These are phyloP conservation scores for Coleophora deauratella DNA, from an alignment of 2,888 invertebrate genomes.

Conservation along the genomic window DNA sequence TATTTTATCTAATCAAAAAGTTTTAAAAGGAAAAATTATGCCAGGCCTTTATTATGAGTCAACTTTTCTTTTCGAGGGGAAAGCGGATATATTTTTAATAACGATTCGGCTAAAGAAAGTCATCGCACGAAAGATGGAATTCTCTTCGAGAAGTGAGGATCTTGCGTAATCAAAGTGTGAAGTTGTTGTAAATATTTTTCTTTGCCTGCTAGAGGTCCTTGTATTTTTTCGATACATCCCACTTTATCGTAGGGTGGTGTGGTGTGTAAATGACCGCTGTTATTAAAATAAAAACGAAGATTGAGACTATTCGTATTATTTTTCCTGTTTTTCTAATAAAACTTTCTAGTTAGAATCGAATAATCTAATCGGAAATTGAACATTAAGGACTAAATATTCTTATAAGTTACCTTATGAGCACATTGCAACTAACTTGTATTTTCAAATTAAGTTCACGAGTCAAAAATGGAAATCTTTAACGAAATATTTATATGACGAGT, in stretches of 20 bases:
- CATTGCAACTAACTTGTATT: constrained; percentile 6
- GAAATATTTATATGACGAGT: constrained; percentile 34
- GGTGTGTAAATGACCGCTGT: too few relatives aligned
- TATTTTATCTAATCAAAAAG: constrained; percentile 76
- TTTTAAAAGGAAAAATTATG: constrained; percentile 76
- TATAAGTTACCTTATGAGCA: too few relatives aligned
- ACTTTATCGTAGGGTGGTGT: too few relatives aligned
- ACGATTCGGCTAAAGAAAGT: constrained; percentile 60
- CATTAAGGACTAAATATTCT: too few relatives aligned
- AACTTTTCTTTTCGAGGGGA: constrained; percentile 67
- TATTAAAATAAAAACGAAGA: too few relatives aligned
- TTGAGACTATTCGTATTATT: too few relatives aligned
- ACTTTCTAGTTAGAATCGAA: too few relatives aligned
- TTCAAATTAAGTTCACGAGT: constrained; percentile 3
- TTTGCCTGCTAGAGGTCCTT: background rate
- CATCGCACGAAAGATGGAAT: constrained; percentile 37
- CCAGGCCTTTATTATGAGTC: constrained; percentile 72
- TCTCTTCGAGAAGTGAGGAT: constrained; percentile 33
- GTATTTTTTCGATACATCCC: too few relatives aligned
- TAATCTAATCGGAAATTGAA: too few relatives aligned
- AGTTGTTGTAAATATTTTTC: constrained; percentile 25
- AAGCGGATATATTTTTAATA: constrained; percentile 70
- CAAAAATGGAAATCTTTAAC: constrained; percentile 32
- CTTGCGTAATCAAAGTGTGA: constrained; percentile 39
- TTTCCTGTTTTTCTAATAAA: too few relatives aligned